Evolutionary conservation across 2,888 invertebrate genomes (phyloP), one percentile per base, ranked within the genome.

Genomic region (Drosophila kambysellisi): DNA sequence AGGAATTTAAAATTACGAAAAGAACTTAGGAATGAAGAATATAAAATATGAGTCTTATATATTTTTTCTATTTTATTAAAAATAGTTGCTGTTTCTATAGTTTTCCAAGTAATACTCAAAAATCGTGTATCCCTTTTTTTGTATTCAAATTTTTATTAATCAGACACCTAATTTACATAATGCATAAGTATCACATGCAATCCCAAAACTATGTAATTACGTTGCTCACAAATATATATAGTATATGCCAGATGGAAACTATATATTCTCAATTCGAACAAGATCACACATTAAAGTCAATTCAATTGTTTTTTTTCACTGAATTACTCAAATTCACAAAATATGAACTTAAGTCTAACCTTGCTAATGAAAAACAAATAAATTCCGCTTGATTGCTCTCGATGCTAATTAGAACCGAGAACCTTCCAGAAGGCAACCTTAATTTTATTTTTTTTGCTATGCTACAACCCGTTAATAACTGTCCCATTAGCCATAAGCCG

Each of bases 341-440:
- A 60, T 48, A 46, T 48, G 9, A 25, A 66, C 35, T 20, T 50
- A 46, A 56, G 35, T 32, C 50, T 53, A 78, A n/a, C 79, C 77
- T 81, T 70, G 79, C 65, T 57, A 77, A 73, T 77, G 52, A 78
- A 72, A 72, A 64, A 48, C 70, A 64, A 35, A 20, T 29, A 29
- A 25, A 46, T 32, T 33, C 46, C 84, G 76, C 82, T 79, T 82
- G 81, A 84, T 86, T 82, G 83, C 79, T 39, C 58, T 29, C 51
- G 33, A 53, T n/a, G 57, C 20, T 60, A 81, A 83, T 82, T 86
- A 86, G 62, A 7, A n/a, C 51, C 43, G 61, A 67, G 74, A 77
- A 65, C 67, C 67, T 69, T 76, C 67, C 53, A 61, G 20, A 67
- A 65, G 52, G 43, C 20, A 48, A 20, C 29, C n/a, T 35, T 46